Evolutionary conservation across 1,140 invertebrate genomes (phyloP).

Genomic region (Lepidurus apus): DNA sequence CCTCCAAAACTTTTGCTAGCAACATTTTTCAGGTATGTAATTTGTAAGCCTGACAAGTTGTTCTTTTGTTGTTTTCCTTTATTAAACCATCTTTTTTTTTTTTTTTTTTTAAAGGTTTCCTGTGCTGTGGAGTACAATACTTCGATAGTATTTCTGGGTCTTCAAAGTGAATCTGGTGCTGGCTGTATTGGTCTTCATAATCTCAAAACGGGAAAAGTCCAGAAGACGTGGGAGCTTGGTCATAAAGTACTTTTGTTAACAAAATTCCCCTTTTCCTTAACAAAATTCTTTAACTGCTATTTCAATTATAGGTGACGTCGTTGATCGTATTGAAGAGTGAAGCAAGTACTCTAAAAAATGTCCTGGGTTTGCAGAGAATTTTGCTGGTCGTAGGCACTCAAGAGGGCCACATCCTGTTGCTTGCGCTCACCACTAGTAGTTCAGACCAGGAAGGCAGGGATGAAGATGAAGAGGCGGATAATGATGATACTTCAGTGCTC

Average conservation of each 20-base stretch:
- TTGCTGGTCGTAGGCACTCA: conserved; percentile 27
- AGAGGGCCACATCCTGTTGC: conserved; percentile 31
- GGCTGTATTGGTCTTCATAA: not conserved
- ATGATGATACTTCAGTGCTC: not conserved
- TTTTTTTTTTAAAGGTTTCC: not conserved
- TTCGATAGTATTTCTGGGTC: not conserved
- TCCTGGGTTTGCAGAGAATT: not conserved
- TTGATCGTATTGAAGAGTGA: not conserved
- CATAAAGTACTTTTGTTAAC: not conserved
- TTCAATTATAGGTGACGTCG: not conserved
- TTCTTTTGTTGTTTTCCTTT: too few relatives aligned
- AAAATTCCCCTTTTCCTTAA: not conserved
- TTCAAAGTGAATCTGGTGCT: not conserved
- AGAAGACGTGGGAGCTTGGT: not conserved
- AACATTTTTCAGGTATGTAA: not conserved
- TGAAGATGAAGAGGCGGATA: not conserved
- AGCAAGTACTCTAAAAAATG: not conserved
- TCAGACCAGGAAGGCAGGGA: not conserved
- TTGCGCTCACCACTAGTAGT: not conserved
- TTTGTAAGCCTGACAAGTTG: too few relatives aligned
- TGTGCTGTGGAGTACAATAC: not conserved
- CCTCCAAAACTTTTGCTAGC: not conserved
- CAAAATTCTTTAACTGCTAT: not conserved
- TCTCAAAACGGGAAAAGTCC: not conserved
- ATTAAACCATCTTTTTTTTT: too few relatives aligned